A percentile compares a stretch with the other conserved stretches of the same genome.
phyloP scores from a whole-genome alignment of 1,140 invertebrate genomes.

The Megathymus violae region DNA sequence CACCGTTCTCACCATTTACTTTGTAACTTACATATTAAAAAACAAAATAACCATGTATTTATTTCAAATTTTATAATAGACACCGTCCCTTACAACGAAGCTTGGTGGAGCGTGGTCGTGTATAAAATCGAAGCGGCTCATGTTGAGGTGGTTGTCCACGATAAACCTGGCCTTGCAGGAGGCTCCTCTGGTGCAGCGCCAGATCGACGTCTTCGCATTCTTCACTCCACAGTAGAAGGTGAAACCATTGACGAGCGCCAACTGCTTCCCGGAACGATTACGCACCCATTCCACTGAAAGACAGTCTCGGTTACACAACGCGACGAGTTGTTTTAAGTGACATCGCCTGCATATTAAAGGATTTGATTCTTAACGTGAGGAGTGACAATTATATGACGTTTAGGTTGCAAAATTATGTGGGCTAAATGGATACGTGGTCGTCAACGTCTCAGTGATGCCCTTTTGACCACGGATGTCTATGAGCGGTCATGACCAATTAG shows the following conservation, averaged over 20 bases:
- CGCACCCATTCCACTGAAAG: slow-evolving; percentile 19
- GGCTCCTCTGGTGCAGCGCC: slow-evolving; percentile 37
- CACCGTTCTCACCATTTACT: no score
- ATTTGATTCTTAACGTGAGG: no score
- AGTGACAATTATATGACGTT: no score
- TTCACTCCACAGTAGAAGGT: slow-evolving; percentile 31
- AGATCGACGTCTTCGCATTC: slow-evolving; percentile 8
- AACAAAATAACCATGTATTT: no score
- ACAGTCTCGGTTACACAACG: not conserved
- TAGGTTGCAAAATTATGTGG: no score
- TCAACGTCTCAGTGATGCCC: no score
- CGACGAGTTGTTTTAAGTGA: no score
- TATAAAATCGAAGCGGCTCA: slow-evolving; percentile 11
- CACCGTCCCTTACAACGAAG: slow-evolving; percentile 23
- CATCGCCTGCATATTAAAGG: no score
- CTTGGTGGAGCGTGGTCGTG: slow-evolving; percentile 35
- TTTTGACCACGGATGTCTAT: no score
- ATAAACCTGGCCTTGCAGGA: slow-evolving; percentile 42
- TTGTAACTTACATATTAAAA: no score
- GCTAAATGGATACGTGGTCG: no score
- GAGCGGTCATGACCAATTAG: no score
- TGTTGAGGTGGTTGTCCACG: slow-evolving; percentile 20
- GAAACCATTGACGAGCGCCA: slow-evolving; percentile 39
- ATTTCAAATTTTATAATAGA: slow-evolving; percentile 33
- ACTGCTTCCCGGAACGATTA: slow-evolving; percentile 30